Evolutionary conservation across 2,888 invertebrate genomes (phyloP).

Genomic region (Cantharis nigra): DNA sequence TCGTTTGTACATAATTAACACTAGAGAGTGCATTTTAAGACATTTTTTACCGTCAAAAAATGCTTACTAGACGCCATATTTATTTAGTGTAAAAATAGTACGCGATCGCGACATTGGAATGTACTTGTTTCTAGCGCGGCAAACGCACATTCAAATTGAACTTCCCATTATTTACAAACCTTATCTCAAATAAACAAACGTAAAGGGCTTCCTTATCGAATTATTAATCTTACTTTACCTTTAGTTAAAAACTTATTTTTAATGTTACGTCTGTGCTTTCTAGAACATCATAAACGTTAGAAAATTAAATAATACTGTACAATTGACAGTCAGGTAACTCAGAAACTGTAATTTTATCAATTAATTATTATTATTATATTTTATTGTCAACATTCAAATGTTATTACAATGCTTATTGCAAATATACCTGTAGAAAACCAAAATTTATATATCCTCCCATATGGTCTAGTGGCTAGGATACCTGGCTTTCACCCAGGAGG

Average conservation of each 20-base stretch:
- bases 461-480: slow-evolving; percentile 74
- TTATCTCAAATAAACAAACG: not conserved
- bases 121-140: slow-evolving; percentile 32
- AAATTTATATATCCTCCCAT: slow-evolving; percentile 31
- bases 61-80: slow-evolving; percentile 50
- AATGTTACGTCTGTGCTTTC: not conserved
- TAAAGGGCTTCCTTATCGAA: not conserved
- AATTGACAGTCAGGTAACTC: not conserved
- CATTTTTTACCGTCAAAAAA: slow-evolving; percentile 45
- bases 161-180: not conserved
- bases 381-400: not conserved
- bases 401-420: no score
- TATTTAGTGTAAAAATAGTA: slow-evolving; percentile 53
- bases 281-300: not conserved
- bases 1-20: slow-evolving; percentile 27
- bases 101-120: slow-evolving; percentile 45
- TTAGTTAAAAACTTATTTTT: not conserved
- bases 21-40: slow-evolving; percentile 38
- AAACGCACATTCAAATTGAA: not conserved
- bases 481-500: slow-evolving; percentile 75
- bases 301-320: no score
- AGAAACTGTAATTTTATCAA: not conserved
- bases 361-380: not conserved
- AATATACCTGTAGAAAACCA: no score
- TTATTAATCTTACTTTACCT: not conserved